These are phyloP conservation scores for Heterocephalus glaber DNA, from an alignment of 2,113 vertebrate genomes.

Conservation along the genomic window DNA sequence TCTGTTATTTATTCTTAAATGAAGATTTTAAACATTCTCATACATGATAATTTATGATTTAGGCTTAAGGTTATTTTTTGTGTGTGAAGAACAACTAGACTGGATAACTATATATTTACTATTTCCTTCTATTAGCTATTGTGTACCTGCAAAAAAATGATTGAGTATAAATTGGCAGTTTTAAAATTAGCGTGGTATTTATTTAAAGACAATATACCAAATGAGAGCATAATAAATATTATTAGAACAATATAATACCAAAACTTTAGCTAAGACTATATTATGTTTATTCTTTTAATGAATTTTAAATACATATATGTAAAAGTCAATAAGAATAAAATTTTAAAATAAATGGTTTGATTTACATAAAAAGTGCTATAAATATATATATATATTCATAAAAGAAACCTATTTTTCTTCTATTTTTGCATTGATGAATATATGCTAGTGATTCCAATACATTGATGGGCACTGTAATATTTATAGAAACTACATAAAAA, in stretches of 20 bases:
- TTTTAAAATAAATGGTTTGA: neutral
- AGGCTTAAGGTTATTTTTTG: slow-evolving; percentile 24
- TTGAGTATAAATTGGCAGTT: neutral
- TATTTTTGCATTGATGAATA: neutral
- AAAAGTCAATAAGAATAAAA: neutral
- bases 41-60: slow-evolving; percentile 19
- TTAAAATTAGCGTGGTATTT: neutral
- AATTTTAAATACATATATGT: neutral
- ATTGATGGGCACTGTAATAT: neutral
- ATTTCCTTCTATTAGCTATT: neutral
- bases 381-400: neutral
- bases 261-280: neutral
- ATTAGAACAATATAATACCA: neutral
- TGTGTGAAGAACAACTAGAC: slow-evolving; percentile 43
- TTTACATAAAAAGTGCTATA: neutral
- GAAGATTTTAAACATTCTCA: slow-evolving; percentile 20
- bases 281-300: slow-evolving; percentile 6
- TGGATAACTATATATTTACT: neutral
- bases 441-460: neutral
- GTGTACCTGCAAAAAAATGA: neutral
- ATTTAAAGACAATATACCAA: neutral
- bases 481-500: neutral
- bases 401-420: neutral
- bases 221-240: neutral
- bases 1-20: slow-evolving; percentile 38